Percentiles rank a stretch among this genome's conserved stretches.
phyloP scores from a whole-genome alignment of 1,140 invertebrate species.

The Coelopa frigida region DNA sequence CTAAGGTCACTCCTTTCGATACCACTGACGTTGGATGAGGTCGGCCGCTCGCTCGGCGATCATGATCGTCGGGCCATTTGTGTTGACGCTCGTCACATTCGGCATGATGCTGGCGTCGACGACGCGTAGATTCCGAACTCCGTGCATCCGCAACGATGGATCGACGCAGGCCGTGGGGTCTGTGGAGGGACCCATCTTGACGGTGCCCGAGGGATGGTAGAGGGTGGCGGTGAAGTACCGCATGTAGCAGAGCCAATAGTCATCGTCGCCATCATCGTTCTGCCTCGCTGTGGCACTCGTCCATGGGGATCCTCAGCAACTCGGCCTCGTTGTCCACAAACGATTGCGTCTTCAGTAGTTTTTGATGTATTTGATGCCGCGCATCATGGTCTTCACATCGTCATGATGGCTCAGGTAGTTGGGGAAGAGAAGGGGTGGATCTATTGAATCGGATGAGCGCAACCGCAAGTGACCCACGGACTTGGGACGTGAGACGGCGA shows the following conservation, averaged over 20 bases:
- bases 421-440: slow-evolving; percentile 65
- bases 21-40: slow-evolving; percentile 69
- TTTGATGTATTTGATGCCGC: slow-evolving; percentile 53
- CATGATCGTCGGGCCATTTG: slow-evolving; percentile 68
- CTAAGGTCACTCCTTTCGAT: too few relatives aligned
- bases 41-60: slow-evolving; percentile 76
- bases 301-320: slow-evolving; percentile 42
- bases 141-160: slow-evolving; percentile 57
- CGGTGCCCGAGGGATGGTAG: slow-evolving; percentile 66
- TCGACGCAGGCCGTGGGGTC: slow-evolving; percentile 62
- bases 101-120: slow-evolving; percentile 78
- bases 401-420: slow-evolving; percentile 65
- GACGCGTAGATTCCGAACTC: slow-evolving; percentile 59
- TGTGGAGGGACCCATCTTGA: slow-evolving; percentile 62
- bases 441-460: slow-evolving; percentile 26
- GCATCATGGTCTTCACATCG: slow-evolving; percentile 62
- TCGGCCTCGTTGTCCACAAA: slow-evolving; percentile 46
- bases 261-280: slow-evolving; percentile 49
- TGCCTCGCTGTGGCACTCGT: slow-evolving; percentile 34
- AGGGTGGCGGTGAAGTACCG: slow-evolving; percentile 53
- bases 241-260: slow-evolving; percentile 59
- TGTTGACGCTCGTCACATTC: slow-evolving; percentile 61
- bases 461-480: slow-evolving; percentile 44
- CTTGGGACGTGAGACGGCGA: slow-evolving; percentile 46
- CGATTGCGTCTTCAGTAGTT: slow-evolving; percentile 45